phyloP scores from a whole-genome alignment of 2,797 vertebrate genomes.

The Arnoldichthys spilopterus region DNA sequence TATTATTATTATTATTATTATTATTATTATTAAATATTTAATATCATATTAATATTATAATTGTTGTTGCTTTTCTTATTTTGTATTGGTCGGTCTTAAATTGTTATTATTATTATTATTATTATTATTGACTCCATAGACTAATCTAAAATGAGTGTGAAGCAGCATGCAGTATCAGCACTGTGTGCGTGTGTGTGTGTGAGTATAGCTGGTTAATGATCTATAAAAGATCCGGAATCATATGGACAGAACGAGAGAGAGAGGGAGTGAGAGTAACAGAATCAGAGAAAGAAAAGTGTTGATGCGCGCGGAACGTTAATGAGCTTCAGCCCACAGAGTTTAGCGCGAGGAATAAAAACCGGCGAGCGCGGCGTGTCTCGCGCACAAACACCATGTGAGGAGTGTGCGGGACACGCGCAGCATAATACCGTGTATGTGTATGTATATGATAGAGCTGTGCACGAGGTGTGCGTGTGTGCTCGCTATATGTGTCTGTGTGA shows the following conservation, averaged over 20 bases:
- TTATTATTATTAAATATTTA: slow-evolving; percentile 40
- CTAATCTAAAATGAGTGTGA: background rate
- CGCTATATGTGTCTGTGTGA: too few relatives aligned
- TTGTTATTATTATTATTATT: slow-evolving; percentile 21
- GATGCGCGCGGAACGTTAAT: slow-evolving; percentile 11
- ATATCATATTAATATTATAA: too few relatives aligned
- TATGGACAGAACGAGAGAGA: slow-evolving; percentile 73
- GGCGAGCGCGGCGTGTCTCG: background rate
- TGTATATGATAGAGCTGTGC: slow-evolving; percentile 26
- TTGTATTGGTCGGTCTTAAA: background rate
- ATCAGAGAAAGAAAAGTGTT: slow-evolving; percentile 20
- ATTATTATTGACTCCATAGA: slow-evolving; percentile 22
- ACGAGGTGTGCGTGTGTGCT: background rate
- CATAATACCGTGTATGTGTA: background rate
- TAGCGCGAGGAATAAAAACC: slow-evolving; percentile 1
- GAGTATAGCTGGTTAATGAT: slow-evolving; percentile 84
- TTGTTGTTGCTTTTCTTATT: too few relatives aligned
- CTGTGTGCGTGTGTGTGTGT: background rate
- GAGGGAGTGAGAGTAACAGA: slow-evolving; percentile 40
- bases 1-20: slow-evolving; percentile 27
- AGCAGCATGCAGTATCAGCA: background rate
- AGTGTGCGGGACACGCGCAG: too few relatives aligned
- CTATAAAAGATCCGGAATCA: slow-evolving; percentile 85
- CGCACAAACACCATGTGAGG: background rate
- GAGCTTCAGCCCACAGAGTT: background rate